These are phyloP conservation scores for Papilio polyxenes DNA, from an alignment of 1,140 invertebrate genomes.

Conservation along the genomic window DNA sequence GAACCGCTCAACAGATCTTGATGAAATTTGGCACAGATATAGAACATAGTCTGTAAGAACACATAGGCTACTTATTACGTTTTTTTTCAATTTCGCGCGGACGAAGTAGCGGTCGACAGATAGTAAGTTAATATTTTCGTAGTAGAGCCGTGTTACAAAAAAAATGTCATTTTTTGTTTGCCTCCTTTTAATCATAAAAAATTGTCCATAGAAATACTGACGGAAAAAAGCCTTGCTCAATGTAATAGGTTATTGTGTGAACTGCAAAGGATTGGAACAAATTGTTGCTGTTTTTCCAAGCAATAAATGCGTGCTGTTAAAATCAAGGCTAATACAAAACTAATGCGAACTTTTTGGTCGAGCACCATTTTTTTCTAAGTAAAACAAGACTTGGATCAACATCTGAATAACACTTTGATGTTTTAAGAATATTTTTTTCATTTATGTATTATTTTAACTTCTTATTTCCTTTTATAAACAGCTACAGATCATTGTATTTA, in stretches of 20 bases:
- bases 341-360: neutral
- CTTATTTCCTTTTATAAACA: neutral
- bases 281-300: neutral
- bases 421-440: neutral
- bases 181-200: neutral
- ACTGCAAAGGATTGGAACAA: slow-evolving; percentile 11
- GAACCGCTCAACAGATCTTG: too few relatives aligned
- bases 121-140: neutral
- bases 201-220: neutral
- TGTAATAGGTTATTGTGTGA: slow-evolving; percentile 8
- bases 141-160: neutral
- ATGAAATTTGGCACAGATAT: too few relatives aligned
- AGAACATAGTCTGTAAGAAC: too few relatives aligned
- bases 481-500: neutral
- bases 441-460: neutral
- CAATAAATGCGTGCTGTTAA: neutral
- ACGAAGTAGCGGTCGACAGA: too few relatives aligned
- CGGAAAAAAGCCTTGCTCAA: slow-evolving; percentile 1
- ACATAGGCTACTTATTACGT: too few relatives aligned
- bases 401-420: neutral
- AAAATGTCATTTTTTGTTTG: slow-evolving; percentile 3
- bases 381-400: neutral
- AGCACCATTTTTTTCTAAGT: neutral
- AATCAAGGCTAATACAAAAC: neutral
- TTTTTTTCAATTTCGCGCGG: too few relatives aligned